Conservation (phyloP, 2,113 vertebrate species). For the Syngnathus typhle region DNA sequence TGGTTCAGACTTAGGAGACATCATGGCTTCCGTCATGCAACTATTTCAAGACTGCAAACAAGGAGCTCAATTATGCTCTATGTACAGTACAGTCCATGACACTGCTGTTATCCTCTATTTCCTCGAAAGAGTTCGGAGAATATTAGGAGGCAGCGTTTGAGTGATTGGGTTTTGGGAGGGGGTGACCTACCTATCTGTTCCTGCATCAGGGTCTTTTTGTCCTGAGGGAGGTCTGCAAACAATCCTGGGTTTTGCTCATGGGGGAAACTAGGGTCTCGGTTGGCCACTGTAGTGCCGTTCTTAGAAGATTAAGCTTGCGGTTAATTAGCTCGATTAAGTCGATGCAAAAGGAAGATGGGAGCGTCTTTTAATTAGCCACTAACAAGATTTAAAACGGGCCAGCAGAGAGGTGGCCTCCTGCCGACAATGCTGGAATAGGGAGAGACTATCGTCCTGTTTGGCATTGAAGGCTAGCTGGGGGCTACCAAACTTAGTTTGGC, state of each 20-base stretch:
- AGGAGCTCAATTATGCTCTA: slow-evolving; percentile 38
- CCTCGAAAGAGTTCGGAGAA: slow-evolving; percentile 42
- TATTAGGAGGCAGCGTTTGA: slow-evolving; percentile 25
- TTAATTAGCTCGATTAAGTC: slow-evolving; percentile 72
- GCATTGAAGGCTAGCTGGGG: slow-evolving; percentile 43
- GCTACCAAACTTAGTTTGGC: slow-evolving; percentile 33
- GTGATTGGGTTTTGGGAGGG: slow-evolving; percentile 1
- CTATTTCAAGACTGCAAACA: slow-evolving; percentile 19
- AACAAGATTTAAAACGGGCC: slow-evolving; percentile 73
- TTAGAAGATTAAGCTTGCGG: slow-evolving; percentile 68
- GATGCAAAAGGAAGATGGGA: slow-evolving; percentile 63
- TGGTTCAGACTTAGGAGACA: not conserved
- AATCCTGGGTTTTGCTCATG: slow-evolving; percentile 53
- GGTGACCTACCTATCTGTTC: slow-evolving; percentile 61
- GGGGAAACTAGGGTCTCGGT: slow-evolving; percentile 53
- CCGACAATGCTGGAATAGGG: slow-evolving; percentile 45
- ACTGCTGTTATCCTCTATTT: slow-evolving; percentile 30
- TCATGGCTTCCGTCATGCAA: not conserved
- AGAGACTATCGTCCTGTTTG: slow-evolving; percentile 37
- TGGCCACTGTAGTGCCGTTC: slow-evolving; percentile 56
- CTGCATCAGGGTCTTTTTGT: slow-evolving; percentile 53
- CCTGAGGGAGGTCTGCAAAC: slow-evolving; percentile 57
- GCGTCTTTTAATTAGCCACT: slow-evolving; percentile 73
- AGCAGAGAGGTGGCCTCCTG: slow-evolving; percentile 64
- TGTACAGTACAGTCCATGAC: slow-evolving; percentile 53